Evolutionary conservation across 2,113 vertebrate genomes (phyloP).

Genomic region (Ameiurus melas): DNA sequence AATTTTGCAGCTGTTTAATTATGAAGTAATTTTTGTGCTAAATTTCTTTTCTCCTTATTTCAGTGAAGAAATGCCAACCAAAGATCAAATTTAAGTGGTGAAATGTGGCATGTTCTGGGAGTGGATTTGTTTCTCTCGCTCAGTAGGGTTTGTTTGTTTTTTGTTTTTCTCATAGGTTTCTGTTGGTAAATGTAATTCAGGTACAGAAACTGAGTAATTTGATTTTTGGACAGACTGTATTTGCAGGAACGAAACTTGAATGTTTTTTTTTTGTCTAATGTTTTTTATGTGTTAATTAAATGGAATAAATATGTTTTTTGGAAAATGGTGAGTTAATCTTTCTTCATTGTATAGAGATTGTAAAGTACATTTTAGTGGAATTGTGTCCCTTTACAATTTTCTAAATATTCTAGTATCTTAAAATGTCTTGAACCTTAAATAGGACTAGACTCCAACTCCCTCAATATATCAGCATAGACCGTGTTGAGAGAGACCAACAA

Average conservation of each 20-base stretch:
- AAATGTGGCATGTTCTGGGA: not conserved
- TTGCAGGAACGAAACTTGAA: not conserved
- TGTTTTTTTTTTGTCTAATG: not conserved
- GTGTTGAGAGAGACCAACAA: too few relatives aligned
- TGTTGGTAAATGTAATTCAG: not conserved
- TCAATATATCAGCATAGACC: too few relatives aligned
- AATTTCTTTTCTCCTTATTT: not conserved
- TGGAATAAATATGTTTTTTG: not conserved
- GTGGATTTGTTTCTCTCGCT: not conserved
- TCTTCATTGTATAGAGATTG: not conserved
- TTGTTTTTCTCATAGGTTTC: not conserved
- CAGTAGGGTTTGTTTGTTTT: not conserved
- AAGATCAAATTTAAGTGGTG: constrained; percentile 48
- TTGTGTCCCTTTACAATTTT: not conserved
- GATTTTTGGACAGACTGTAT: not conserved
- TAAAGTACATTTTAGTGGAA: not conserved
- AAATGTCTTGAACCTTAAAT: not conserved
- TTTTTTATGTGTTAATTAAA: not conserved
- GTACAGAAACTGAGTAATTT: not conserved
- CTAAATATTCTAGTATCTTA: not conserved
- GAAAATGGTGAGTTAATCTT: not conserved
- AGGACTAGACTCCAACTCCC: not conserved
- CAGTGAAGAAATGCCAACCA: constrained; percentile 26
- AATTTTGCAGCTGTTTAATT: not conserved
- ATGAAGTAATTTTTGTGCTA: not conserved